Conservation (phyloP, 2,113 vertebrate genomes). For the Macaca nemestrina region DNA sequence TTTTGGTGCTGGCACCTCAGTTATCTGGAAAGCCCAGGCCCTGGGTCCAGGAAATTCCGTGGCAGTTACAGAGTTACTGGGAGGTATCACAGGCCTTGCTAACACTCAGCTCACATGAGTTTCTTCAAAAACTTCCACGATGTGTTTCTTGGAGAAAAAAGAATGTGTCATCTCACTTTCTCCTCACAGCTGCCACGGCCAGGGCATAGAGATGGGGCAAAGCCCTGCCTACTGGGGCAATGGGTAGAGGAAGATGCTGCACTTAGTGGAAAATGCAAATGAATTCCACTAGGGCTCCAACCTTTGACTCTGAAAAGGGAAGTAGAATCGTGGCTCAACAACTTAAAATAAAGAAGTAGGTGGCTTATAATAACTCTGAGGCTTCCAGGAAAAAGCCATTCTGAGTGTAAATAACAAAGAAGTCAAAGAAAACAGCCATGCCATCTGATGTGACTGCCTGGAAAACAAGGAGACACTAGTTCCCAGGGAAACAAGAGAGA, state of each 20-base stretch:
- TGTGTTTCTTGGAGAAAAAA: not conserved
- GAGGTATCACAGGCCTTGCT: accelerated
- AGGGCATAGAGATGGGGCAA: not conserved
- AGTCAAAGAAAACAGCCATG: constrained; percentile 29
- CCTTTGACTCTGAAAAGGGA: constrained; percentile 49
- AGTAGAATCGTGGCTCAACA: constrained; percentile 14
- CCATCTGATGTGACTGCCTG: not conserved
- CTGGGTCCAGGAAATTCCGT: accelerated
- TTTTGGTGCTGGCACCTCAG: accelerated
- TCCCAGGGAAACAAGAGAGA: not conserved
- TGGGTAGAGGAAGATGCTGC: not conserved
- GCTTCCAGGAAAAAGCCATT: constrained; percentile 74
- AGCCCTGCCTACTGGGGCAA: not conserved
- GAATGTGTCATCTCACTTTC: not conserved
- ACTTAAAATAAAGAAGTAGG: constrained; percentile 68
- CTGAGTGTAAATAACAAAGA: constrained; percentile 44
- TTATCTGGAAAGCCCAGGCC: not conserved
- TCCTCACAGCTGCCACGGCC: not conserved
- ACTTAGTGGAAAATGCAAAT: constrained; percentile 56
- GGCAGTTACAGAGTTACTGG: not conserved
- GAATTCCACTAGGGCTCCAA: constrained; percentile 19
- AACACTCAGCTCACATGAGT: not conserved
- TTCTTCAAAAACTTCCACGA: not conserved
- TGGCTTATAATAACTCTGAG: constrained; percentile 13
- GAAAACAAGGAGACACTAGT: not conserved